These are phyloP conservation scores for Genyomyrus donnyi DNA, from an alignment of 2,113 vertebrate genomes.

Conservation along the genomic window DNA sequence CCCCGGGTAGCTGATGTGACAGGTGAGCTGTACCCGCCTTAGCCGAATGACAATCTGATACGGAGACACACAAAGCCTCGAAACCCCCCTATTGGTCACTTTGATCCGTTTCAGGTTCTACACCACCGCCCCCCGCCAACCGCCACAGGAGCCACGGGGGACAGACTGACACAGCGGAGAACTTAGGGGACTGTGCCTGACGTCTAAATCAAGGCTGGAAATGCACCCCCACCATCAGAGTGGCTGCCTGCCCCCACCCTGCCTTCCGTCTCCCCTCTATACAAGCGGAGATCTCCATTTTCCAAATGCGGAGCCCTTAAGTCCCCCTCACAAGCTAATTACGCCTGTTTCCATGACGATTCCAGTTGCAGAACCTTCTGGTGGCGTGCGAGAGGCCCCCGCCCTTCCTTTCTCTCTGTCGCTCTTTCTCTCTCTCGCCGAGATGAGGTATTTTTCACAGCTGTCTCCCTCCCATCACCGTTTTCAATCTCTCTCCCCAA, in stretches of 20 bases:
- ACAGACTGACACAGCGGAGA: not conserved
- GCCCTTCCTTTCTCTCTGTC: not conserved
- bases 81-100: not conserved
- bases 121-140: not conserved
- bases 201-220: slow-evolving; percentile 42
- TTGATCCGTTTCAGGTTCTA: not conserved
- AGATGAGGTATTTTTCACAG: not conserved
- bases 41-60: not conserved
- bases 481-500: not conserved
- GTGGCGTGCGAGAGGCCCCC: not conserved
- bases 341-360: slow-evolving; percentile 19
- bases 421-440: not conserved
- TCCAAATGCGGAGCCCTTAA: not conserved
- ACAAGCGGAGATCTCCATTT: not conserved
- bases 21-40: not conserved
- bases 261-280: slow-evolving; percentile 21
- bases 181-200: slow-evolving; percentile 30
- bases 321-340: slow-evolving; percentile 7
- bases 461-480: not conserved
- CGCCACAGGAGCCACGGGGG: not conserved
- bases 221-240: slow-evolving; percentile 8
- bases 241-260: not conserved
- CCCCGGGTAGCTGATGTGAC: not conserved
- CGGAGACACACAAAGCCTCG: too few species aligned
- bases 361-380: not conserved